Evolutionary conservation across 2,797 vertebrate species (phyloP).

Genomic region (Pachyuromys duprasi): DNA sequence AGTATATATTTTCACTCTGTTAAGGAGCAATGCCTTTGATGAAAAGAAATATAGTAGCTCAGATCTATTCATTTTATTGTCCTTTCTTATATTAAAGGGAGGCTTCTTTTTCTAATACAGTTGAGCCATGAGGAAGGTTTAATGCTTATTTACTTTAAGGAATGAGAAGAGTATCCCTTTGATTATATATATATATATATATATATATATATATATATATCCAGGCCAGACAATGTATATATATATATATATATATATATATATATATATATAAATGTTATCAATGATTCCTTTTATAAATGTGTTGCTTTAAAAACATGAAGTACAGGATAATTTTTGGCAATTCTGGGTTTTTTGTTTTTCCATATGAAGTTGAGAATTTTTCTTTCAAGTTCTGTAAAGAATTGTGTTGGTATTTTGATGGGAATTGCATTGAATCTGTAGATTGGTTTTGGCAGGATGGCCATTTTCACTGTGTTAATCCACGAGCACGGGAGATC

Average conservation of each 20-base stretch:
- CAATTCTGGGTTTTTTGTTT: too few species aligned
- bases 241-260: too few species aligned
- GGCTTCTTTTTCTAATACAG: not conserved
- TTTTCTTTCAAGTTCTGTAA: too few species aligned
- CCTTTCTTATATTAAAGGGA: not conserved
- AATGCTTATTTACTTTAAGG: slow-evolving; percentile 1
- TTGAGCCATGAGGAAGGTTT: not conserved
- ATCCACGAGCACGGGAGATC: too few species aligned
- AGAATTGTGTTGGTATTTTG: too few species aligned
- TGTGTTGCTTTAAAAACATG: not conserved
- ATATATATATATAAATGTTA: not conserved
- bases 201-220: too few species aligned
- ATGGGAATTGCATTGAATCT: too few species aligned
- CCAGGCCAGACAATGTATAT: too few species aligned
- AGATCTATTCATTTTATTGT: not conserved
- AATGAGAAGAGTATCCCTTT: not conserved
- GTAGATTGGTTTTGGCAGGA: too few species aligned
- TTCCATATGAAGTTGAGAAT: too few species aligned
- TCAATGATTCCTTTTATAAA: slow-evolving; percentile 13
- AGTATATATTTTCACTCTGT: not conserved
- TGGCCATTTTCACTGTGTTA: too few species aligned
- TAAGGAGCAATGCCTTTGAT: slow-evolving; percentile 21
- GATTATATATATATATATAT: not conserved
- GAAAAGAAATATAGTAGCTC: not conserved
- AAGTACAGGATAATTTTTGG: too few species aligned